Base-by-base conservation (phyloP, 2,113 vertebrate species). In the Ovibos moschatus region DNA sequence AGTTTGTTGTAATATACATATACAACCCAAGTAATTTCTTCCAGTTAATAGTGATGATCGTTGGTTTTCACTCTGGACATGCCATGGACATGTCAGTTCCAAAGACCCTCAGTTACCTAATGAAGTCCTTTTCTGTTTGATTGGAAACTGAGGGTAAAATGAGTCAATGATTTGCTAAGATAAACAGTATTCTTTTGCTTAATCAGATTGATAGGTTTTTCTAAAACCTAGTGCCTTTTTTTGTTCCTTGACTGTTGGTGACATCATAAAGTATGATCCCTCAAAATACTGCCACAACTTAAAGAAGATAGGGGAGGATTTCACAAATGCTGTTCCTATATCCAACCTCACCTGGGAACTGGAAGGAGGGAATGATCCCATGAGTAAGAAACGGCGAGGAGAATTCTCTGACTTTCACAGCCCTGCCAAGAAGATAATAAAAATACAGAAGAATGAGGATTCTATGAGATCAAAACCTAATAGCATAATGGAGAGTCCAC, bases 221-320 rank as follows among this genome's bases (percentile, higher is more conserved):
- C 76, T 90, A 64, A 97, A 47, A 67, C 40, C n/a, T 92, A 19
- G 7, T 82, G 0, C 0, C 8, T 50, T n/a, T 92, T 15, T 98
- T 83, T 95, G 6, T 97, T 98, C 99, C 99, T 99, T 99, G 98
- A 99, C 98, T 98, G 28, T n/a, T 71, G 7, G 36, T 64, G 96
- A 99, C 98, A 92, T 99, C 25, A 85, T 99, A 81, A 99, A 99
- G 94, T 99, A 99, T 36, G 99, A 99, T 98, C 99, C 99, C 4
- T 99, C 99, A 3, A 99, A 99, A 95, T 99, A 99, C 71, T 99
- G 99, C 98, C 99, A 99, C 97, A 99, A 99, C 98, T 99, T 99
- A 87, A 99, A 99, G 97, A 99, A 98, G 96, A 98, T 99, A 97
- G 99, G 99, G 47, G 87, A 97, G 25, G 97, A 98, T 67, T 74